Conservation (phyloP, 2,113 vertebrate species). For the Entomyzon cyanotis region DNA sequence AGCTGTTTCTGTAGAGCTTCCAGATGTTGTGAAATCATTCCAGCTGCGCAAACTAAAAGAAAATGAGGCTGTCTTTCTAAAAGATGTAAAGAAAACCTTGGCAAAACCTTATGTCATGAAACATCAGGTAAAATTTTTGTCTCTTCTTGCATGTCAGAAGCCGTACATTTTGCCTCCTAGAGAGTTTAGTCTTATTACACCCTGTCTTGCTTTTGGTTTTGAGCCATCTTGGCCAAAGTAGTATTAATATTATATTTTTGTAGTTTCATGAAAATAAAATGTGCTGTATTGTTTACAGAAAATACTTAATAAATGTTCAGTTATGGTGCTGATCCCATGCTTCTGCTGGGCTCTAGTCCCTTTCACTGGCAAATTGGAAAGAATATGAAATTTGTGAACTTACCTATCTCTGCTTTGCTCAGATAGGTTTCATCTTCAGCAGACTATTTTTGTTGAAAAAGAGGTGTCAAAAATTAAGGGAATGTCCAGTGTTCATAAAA, state of each 20-base stretch:
- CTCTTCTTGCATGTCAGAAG: not conserved
- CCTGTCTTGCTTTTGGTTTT: not conserved
- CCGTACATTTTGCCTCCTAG: not conserved
- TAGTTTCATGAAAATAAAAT: not conserved
- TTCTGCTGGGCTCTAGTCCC: not conserved
- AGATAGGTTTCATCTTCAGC: not conserved
- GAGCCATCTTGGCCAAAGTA: not conserved
- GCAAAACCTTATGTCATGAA: conserved; percentile 62
- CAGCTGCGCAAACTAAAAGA: conserved; percentile 86
- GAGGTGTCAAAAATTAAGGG: not conserved
- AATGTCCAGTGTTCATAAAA: not conserved
- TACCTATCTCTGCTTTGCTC: not conserved
- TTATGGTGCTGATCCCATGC: not conserved
- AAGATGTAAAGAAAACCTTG: conserved; percentile 78
- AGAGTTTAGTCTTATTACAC: not conserved
- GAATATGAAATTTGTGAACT: not conserved
- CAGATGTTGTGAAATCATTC: conserved; percentile 86
- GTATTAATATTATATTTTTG: not conserved
- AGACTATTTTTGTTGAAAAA: not conserved
- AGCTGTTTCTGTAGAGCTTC: conserved; percentile 82
- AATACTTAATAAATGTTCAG: not conserved
- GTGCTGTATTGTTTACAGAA: not conserved
- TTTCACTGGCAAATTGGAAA: not conserved
- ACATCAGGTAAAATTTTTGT: conserved; percentile 62
- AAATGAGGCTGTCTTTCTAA: conserved; percentile 90